Conservation (phyloP, 1,140 invertebrate species). For the Microvelia longipes region DNA sequence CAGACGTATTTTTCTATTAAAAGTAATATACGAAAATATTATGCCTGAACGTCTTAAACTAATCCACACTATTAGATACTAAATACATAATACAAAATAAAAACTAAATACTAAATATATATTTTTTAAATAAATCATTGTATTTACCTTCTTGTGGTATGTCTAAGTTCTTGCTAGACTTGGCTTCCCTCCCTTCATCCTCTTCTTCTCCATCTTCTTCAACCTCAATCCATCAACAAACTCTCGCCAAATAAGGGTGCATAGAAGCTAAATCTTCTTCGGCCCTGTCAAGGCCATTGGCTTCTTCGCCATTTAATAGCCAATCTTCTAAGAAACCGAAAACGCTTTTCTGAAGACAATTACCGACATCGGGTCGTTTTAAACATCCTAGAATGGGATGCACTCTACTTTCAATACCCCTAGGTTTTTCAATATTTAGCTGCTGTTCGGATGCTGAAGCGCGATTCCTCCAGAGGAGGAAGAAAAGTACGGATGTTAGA, state of each 20-base stretch:
- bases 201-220: not conserved
- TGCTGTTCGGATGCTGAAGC: not conserved
- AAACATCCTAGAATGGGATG: not conserved
- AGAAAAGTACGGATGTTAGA: not conserved
- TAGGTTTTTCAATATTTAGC: not conserved
- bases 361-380: not conserved
- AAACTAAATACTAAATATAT: too few relatives aligned
- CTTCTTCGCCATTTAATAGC: not conserved
- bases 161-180: not conserved
- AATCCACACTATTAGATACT: too few relatives aligned
- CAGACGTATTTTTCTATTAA: too few relatives aligned
- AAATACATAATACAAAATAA: too few relatives aligned
- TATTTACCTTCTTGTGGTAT: not conserved
- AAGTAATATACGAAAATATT: too few relatives aligned
- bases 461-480: not conserved
- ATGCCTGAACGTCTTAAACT: too few relatives aligned
- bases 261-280: not conserved
- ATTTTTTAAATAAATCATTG: too few relatives aligned
- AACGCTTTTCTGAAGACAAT: not conserved
- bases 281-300: not conserved
- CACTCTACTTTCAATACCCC: not conserved
- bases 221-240: not conserved
- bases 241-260: not conserved
- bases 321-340: conserved; percentile 1
- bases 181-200: not conserved